These are phyloP conservation scores for Ephydatia muelleri DNA, from an alignment of 37 sponge, comb jelly and placozoan genomes.

Conservation along the genomic window DNA sequence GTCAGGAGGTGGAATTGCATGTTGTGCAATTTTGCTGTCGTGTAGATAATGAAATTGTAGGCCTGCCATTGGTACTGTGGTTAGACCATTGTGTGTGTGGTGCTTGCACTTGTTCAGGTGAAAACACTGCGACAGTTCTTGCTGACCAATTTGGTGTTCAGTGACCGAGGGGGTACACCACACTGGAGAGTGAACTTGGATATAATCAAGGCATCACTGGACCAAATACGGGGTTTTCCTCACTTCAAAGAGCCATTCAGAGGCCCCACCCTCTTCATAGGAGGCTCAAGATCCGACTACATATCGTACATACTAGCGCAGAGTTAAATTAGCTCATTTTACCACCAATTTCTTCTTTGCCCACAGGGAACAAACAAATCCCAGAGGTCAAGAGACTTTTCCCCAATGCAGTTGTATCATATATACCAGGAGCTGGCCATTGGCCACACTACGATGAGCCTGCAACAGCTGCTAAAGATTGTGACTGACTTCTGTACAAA, in stretches of 20 bases:
- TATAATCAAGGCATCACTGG: conserved; percentile 30
- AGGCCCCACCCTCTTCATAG: conserved; percentile 66
- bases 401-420: conserved; percentile 38
- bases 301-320: conserved; percentile 35
- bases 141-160: conserved; percentile 52
- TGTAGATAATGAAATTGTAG: too few relatives aligned
- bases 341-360: background rate
- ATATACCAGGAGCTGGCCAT: conserved; percentile 75
- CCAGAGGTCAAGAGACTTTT: conserved; percentile 60
- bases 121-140: conserved; percentile 51
- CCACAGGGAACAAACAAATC: conserved; percentile 26
- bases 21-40: too few relatives aligned
- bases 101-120: conserved; percentile 7
- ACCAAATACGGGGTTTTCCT: conserved; percentile 14
- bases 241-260: conserved; percentile 1
- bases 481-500: conserved; percentile 27
- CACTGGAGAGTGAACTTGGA: conserved; percentile 70
- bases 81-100: too few relatives aligned
- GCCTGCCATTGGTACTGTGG: too few relatives aligned
- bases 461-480: conserved; percentile 25
- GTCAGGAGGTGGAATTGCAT: too few relatives aligned
- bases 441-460: conserved; percentile 76
- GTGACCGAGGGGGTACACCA: background rate
- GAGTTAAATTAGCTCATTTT: background rate
- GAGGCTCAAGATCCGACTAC: conserved; percentile 65